Evolutionary conservation across 2,888 invertebrate genomes (phyloP), one percentile per base, ranked within the genome.

Genomic region (Tortrix viridana): DNA sequence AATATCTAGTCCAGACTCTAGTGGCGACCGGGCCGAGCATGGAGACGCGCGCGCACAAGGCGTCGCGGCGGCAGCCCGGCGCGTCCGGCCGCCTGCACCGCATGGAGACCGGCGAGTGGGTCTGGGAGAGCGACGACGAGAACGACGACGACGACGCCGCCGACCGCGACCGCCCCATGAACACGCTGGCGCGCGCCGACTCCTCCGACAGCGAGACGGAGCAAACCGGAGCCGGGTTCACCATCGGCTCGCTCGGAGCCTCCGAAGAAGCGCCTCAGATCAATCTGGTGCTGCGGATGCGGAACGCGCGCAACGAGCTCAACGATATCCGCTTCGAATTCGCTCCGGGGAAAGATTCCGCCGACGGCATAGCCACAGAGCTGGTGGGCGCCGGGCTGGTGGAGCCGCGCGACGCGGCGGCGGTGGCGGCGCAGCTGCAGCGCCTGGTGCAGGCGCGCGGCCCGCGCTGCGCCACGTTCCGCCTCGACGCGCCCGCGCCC

Each of bases 321-420:
- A 99, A 99, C 89, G 99, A 99, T 86, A 99, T 99, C 80, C 95
- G 98, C 76, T 99, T 99, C 90, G 99, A 99, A 90, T 99, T 98
- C 90, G 96, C 98, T 48, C 95, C 97, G 43, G 98, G 98, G 47
- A 96, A 97, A 85, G 97, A 97, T 84, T 96, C 97, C 0, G 95
- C 98, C 0, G 98, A 98, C 85, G 98, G 98, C 59, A 98, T 99
- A 74, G 98, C 99, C 16, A 95, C 97, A n/a, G 99, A 99, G 91
- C 92, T 99, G 74, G 99, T 99, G 49, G 98, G 98, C 70, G 99
- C 99, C 53, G 98, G 98, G 46, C 93, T 99, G 65, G 98, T 99
- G 60, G 98, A 98, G 85, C 96, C 95, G 58, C 95, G 96, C 74
- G 99, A 99, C 88, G 95, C 98, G 71, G 94, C 95, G 46, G 97